These are phyloP conservation scores for Danio rerio DNA, from an alignment of 2,113 vertebrate species.

Conservation along the genomic window GRCz12tu NC_133195.1:15971001-15971500, in stretches of 20 bases:
- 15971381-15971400: too few species aligned
- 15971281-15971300: not conserved
- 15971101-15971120: not conserved
- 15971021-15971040: slow-evolving; percentile 33
- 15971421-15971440: too few species aligned
- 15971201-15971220: not conserved
- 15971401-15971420: too few species aligned
- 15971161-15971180: not conserved
- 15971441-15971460: too few species aligned
- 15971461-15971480: too few species aligned
- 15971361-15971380: too few species aligned
- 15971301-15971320: too few species aligned
- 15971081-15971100: not conserved
- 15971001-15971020: slow-evolving; percentile 16
- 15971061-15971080: not conserved
- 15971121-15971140: not conserved
- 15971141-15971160: too few species aligned
- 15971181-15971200: not conserved
- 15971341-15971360: too few species aligned
- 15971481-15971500: too few species aligned
- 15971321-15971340: too few species aligned
- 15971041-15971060: slow-evolving; percentile 30
- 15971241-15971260: not conserved
- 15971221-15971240: not conserved
- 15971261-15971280: not conserved